These are phyloP conservation scores for Gonocerus acuteangulatus DNA, from an alignment of 2,888 invertebrate genomes.

Conservation along the genomic window DNA sequence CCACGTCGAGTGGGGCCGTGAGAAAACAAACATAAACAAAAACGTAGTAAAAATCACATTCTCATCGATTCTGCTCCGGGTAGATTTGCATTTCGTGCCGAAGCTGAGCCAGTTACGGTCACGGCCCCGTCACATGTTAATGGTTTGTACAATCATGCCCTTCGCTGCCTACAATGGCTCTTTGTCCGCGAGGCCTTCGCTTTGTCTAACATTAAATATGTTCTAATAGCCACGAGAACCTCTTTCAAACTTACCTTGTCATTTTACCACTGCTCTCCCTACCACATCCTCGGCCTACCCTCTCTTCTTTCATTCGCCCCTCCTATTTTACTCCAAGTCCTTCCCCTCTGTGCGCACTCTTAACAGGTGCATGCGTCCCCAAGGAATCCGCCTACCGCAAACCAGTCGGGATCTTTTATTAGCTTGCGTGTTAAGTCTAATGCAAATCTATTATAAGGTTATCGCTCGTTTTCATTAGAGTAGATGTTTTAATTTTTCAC, in stretches of 20 bases:
- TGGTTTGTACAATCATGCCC: conserved; percentile 4
- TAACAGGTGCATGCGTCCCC: too few species aligned
- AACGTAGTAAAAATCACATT: conserved; percentile 13
- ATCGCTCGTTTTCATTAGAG: too few species aligned
- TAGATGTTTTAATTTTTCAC: too few species aligned
- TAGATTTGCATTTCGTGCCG: conserved; percentile 16
- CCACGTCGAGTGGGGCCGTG: conserved; percentile 8
- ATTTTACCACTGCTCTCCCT: conserved; percentile 12
- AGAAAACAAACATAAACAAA: conserved; percentile 24
- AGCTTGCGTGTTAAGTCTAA: too few species aligned
- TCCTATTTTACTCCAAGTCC: background rate
- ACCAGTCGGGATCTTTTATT: too few species aligned
- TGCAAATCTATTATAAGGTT: too few species aligned
- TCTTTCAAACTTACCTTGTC: conserved; percentile 18
- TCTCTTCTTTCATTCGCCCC: background rate
- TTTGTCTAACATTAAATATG: conserved; percentile 15
- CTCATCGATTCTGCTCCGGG: conserved; percentile 6
- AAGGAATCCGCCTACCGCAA: too few species aligned
- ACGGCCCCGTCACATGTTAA: conserved; percentile 16
- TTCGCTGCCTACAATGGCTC: background rate
- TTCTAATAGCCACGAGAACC: conserved; percentile 14
- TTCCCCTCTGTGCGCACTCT: too few species aligned
- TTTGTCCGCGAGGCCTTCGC: background rate
- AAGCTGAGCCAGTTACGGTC: conserved; percentile 14
- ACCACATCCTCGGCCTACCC: background rate